Conservation (phyloP, 2,113 vertebrate genomes). For the Apus apus region DNA sequence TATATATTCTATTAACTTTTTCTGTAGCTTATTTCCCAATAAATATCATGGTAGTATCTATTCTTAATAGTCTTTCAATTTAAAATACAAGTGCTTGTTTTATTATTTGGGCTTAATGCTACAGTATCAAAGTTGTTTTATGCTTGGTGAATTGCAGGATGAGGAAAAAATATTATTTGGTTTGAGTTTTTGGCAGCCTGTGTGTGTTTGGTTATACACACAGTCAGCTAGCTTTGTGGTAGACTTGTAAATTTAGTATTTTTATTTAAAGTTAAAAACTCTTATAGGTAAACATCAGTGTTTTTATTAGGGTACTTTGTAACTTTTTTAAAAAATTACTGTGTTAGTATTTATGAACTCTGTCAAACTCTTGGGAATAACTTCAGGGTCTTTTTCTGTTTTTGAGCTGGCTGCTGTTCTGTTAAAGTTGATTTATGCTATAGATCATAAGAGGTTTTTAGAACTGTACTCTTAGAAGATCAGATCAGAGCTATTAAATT, state of each 20-base stretch:
- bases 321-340: not conserved
- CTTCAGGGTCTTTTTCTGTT: not conserved
- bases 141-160: not conserved
- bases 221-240: not conserved
- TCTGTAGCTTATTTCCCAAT: not conserved
- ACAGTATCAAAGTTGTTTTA: not conserved
- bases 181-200: not conserved
- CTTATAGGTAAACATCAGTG: not conserved
- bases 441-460: not conserved
- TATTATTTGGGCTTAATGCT: not conserved
- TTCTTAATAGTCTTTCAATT: not conserved
- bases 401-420: not conserved
- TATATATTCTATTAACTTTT: not conserved
- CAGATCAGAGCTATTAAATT: not conserved
- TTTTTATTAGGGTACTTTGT: not conserved
- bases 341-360: not conserved
- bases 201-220: not conserved
- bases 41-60: not conserved
- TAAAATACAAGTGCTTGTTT: not conserved
- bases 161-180: not conserved
- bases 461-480: not conserved
- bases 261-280: not conserved
- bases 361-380: not conserved
- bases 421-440: not conserved
- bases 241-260: not conserved